Evolutionary conservation across 2,797 vertebrate genomes (phyloP), one percentile per base, ranked within the genome.

Genomic region (Otus scops): DNA sequence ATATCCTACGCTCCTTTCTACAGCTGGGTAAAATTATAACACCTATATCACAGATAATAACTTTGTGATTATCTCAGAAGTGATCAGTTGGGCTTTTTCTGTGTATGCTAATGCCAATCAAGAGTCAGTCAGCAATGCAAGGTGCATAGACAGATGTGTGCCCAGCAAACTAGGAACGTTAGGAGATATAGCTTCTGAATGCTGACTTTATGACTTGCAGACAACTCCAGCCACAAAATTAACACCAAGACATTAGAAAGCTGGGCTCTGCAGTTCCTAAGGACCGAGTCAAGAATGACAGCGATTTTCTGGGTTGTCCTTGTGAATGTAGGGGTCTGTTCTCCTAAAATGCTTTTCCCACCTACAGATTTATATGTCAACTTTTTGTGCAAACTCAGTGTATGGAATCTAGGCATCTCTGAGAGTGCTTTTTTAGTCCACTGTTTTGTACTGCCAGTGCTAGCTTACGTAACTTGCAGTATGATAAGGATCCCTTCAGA

Each of bases 401-500:
- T 36, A 43, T 32, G 38, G 53, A 92, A 87, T 17, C 10, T 41
- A 8, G 53, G 41, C 32, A 45, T 12, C 27, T 76, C 15, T 69
- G 20, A 24, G 53, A 57, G 18, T 67, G 32, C 43, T 53, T 89
- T 84, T 90, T 83, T 48, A 69, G 73, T 78, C 20, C 18, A 17
- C 45, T 80, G 32, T 54, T 84, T 93, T 4, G 17, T 90, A 47
- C 57, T 88, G 41, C 50, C 30, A 36, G 65, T 38, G 41, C 57
- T 86, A 57, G 30, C 51, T 95, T 94, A 93, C 0, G 0, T 94
- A 94, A 90, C 14, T 43, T 71, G 39, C 63, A 39, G 61, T 34
- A 39, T 54, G 94, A 95, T 93, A 93, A 94, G 73, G 65, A 95
- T 95, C 80, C 17, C n/a, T 90, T 97, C 88, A 71, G 85, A 88